Percentiles rank a stretch among this genome's conserved stretches.
phyloP scores from a whole-genome alignment of 2,797 vertebrate genomes.

The Hippoglossus hippoglossus region DNA sequence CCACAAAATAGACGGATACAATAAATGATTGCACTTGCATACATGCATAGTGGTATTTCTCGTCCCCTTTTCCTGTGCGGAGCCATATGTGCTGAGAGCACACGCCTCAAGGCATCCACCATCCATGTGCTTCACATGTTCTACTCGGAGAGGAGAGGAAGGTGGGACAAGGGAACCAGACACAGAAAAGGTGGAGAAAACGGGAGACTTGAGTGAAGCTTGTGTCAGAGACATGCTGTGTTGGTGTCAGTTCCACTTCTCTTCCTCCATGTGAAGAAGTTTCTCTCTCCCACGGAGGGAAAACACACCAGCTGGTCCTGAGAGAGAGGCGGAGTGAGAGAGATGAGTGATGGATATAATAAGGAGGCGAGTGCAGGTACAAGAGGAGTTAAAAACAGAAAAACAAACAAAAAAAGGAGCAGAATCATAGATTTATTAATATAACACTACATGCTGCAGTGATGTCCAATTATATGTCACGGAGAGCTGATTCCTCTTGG shows the following conservation, averaged over 20 bases:
- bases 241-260: constrained; percentile 77
- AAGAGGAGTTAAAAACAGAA: constrained; percentile 31
- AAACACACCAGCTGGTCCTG: constrained; percentile 46
- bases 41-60: constrained; percentile 22
- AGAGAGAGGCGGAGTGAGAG: constrained; percentile 28
- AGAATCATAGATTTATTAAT: constrained; percentile 44
- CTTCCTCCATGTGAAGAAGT: constrained; percentile 75
- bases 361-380: constrained; percentile 24
- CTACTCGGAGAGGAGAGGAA: constrained; percentile 23
- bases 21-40: constrained; percentile 35
- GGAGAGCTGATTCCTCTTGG: constrained; percentile 23
- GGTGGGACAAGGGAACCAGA: constrained; percentile 20
- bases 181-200: constrained; percentile 44
- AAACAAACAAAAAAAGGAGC: constrained; percentile 3
- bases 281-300: constrained; percentile 51
- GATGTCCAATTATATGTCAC: constrained; percentile 56
- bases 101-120: constrained; percentile 40
- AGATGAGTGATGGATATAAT: constrained; percentile 46
- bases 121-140: constrained; percentile 50
- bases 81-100: constrained; percentile 48
- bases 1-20: constrained; percentile 42
- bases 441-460: constrained; percentile 33
- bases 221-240: constrained; percentile 63
- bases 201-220: constrained; percentile 61
- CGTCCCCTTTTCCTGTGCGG: background rate